Evolutionary conservation across 2,888 invertebrate species (phyloP).

Genomic region (Cephonodes hylas): DNA sequence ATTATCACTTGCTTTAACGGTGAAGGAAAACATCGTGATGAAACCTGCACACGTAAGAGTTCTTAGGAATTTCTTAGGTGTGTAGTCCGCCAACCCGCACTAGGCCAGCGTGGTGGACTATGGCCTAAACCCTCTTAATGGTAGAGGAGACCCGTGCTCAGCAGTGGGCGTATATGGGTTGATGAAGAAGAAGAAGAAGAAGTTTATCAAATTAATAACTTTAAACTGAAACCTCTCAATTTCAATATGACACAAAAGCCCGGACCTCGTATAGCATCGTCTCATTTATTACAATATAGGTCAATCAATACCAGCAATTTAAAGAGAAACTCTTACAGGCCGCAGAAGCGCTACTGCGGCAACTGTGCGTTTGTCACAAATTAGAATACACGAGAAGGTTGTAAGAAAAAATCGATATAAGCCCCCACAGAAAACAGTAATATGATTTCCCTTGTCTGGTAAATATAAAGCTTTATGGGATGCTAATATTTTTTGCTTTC

Average conservation of each 20-base stretch:
- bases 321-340: neutral
- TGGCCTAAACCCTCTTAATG: too few species aligned
- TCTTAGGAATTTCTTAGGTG: too few species aligned
- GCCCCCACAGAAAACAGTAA: slow-evolving; percentile 34
- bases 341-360: neutral
- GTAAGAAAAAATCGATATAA: slow-evolving; percentile 38
- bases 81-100: too few species aligned
- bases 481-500: slow-evolving; percentile 22
- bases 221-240: neutral
- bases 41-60: too few species aligned
- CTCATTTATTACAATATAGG: neutral
- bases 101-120: too few species aligned
- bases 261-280: neutral
- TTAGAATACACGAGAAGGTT: slow-evolving; percentile 30
- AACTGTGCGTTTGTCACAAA: slow-evolving; percentile 22
- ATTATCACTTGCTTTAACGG: too few species aligned
- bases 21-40: too few species aligned
- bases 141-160: too few species aligned
- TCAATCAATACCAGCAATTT: neutral
- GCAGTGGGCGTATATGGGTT: too few species aligned
- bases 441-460: slow-evolving; percentile 33
- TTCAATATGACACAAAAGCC: neutral
- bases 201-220: too few species aligned
- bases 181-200: too few species aligned
- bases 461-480: slow-evolving; percentile 25